Percentiles rank a stretch among this genome's conserved stretches.
Conservation (phyloP, 1,140 invertebrate genomes). For the Wiebesia pumilae region DNA sequence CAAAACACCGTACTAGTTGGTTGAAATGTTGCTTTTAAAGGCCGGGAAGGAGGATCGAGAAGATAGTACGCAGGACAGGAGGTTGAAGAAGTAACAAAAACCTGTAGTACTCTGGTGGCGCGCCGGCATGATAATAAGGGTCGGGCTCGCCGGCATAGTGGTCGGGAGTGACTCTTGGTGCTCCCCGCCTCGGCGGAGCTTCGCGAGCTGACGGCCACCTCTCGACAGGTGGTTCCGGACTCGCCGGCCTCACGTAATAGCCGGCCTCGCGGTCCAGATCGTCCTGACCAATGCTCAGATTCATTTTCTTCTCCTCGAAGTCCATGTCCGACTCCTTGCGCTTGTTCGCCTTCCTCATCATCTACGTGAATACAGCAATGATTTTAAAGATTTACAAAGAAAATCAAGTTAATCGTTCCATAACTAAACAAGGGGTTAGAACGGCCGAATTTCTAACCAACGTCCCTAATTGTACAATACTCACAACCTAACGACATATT, state of each 20-base stretch:
- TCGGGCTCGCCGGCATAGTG: slow-evolving; percentile 70
- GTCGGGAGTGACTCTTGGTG: slow-evolving; percentile 69
- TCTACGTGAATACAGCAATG: slow-evolving; percentile 67
- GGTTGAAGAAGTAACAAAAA: slow-evolving; percentile 36
- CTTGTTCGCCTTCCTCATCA: slow-evolving; percentile 92
- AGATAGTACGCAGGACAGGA: neutral
- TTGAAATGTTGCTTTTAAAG: no score
- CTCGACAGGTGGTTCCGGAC: slow-evolving; percentile 72
- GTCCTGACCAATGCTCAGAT: slow-evolving; percentile 87
- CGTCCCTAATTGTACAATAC: neutral
- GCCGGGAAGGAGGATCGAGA: neutral
- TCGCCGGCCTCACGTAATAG: slow-evolving; percentile 81
- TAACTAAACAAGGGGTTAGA: neutral
- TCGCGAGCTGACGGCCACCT: slow-evolving; percentile 67
- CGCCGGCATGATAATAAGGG: slow-evolving; percentile 62
- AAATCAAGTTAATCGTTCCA: neutral
- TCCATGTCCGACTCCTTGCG: slow-evolving; percentile 96
- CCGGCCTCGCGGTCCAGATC: slow-evolving; percentile 93
- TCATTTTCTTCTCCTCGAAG: slow-evolving; percentile 97
- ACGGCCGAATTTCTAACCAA: neutral
- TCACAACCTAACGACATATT: neutral
- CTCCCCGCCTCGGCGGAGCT: slow-evolving; percentile 61
- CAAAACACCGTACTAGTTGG: no score
- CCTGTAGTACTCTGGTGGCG: slow-evolving; percentile 70
- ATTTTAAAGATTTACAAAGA: neutral